phyloP scores from a whole-genome alignment of 2,888 invertebrate species.

The Dastarcus helophoroides region DNA sequence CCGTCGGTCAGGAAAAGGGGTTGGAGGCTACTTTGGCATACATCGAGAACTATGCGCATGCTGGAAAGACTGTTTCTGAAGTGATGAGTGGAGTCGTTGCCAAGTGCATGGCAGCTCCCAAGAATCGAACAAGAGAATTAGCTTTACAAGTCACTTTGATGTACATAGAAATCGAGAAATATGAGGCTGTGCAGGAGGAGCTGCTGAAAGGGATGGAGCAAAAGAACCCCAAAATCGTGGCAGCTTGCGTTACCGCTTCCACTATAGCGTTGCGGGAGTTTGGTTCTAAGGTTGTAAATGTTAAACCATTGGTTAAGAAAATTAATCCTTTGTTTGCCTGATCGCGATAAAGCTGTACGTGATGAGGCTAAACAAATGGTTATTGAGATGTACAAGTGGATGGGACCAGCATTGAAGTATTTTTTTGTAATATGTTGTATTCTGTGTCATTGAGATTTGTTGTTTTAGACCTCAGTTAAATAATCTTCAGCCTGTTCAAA shows the following conservation, averaged over 20 bases:
- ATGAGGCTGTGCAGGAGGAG: conserved; percentile 81
- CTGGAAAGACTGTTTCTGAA: conserved; percentile 81
- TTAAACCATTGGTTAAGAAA: conserved; percentile 84
- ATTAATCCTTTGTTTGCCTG: conserved; percentile 72
- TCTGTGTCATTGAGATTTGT: not conserved
- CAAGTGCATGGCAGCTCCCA: conserved; percentile 88
- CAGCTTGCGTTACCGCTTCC: conserved; percentile 67
- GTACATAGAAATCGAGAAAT: conserved; percentile 94
- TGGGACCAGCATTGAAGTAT: conserved; percentile 33
- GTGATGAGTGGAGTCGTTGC: conserved; percentile 65
- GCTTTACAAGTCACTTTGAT: conserved; percentile 81
- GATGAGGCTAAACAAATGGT: conserved; percentile 86
- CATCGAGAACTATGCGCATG: conserved; percentile 80
- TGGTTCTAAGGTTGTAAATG: conserved; percentile 79
- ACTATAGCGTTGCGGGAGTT: conserved; percentile 76
- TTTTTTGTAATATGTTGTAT: not conserved
- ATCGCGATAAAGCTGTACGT: conserved; percentile 82
- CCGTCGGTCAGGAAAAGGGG: conserved; percentile 90
- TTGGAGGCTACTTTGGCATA: conserved; percentile 83
- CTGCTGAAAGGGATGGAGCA: conserved; percentile 87
- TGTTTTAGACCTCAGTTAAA: conserved; percentile 63
- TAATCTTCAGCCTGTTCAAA: conserved; percentile 77
- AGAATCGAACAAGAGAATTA: conserved; percentile 82
- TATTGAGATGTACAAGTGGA: conserved; percentile 78
- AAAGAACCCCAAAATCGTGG: conserved; percentile 92